These are phyloP conservation scores for Drosophila melanosoma DNA, from an alignment of 2,888 invertebrate species.

Conservation along the genomic window DNA sequence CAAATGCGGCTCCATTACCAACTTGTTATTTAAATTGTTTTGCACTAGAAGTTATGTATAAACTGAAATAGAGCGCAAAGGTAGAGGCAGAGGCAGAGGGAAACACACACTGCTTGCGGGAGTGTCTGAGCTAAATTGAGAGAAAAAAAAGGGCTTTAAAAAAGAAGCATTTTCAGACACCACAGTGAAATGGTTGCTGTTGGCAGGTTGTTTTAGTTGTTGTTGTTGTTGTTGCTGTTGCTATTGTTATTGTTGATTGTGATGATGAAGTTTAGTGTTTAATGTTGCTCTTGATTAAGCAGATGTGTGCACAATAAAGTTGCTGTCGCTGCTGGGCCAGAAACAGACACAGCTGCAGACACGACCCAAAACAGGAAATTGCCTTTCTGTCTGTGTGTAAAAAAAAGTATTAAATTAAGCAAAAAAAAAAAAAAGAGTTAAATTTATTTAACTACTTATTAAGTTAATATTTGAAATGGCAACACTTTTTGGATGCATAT, in stretches of 20 bases:
- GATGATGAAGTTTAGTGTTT: slow-evolving; percentile 19
- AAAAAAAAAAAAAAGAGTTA: neutral
- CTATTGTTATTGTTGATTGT: slow-evolving; percentile 5
- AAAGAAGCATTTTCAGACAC: neutral
- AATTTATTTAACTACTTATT: neutral
- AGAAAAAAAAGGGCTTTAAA: slow-evolving; percentile 15
- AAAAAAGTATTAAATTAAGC: slow-evolving; percentile 24
- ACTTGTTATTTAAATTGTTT: slow-evolving; percentile 72
- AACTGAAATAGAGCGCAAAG: neutral
- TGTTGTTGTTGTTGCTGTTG: slow-evolving; percentile 13
- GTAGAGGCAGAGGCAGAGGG: neutral
- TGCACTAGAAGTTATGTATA: slow-evolving; percentile 55
- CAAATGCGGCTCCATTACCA: slow-evolving; percentile 71
- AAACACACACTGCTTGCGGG: slow-evolving; percentile 16
- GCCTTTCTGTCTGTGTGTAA: neutral
- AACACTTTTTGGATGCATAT: neutral
- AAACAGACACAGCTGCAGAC: slow-evolving; percentile 1
- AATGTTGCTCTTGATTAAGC: slow-evolving; percentile 37
- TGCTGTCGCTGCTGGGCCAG: slow-evolving; percentile 16
- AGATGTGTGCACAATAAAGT: slow-evolving; percentile 29
- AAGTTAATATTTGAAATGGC: neutral
- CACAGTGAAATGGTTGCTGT: neutral
- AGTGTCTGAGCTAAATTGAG: slow-evolving; percentile 14
- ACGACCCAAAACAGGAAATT: slow-evolving; percentile 36
- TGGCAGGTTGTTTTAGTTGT: slow-evolving; percentile 15